Evolutionary conservation across 2,113 vertebrate species (phyloP).

Genomic region (Gila orcuttii): DNA sequence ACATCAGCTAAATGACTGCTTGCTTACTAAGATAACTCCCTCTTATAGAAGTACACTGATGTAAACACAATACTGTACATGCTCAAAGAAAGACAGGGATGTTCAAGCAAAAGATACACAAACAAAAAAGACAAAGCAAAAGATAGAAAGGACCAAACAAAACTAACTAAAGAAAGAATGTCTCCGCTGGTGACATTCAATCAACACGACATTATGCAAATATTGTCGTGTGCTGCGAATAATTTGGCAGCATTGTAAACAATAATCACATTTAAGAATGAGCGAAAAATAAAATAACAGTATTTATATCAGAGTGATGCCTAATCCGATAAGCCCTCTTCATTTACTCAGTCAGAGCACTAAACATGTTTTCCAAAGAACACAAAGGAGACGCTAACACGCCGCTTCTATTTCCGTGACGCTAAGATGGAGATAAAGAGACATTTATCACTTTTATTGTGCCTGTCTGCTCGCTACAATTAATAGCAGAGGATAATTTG

Average conservation of each 20-base stretch:
- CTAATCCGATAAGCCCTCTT: slow-evolving; percentile 76
- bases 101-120: not conserved
- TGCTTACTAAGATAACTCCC: not conserved
- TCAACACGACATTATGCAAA: slow-evolving; percentile 52
- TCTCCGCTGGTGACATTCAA: slow-evolving; percentile 34
- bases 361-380: slow-evolving; percentile 54
- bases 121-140: not conserved
- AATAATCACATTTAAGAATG: slow-evolving; percentile 74
- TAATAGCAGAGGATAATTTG: slow-evolving; percentile 76
- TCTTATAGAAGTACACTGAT: not conserved
- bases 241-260: slow-evolving; percentile 65
- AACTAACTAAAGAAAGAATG: slow-evolving; percentile 5
- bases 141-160: not conserved
- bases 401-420: slow-evolving; percentile 53
- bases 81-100: not conserved
- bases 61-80: not conserved
- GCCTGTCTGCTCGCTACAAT: slow-evolving; percentile 73
- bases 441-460: slow-evolving; percentile 67
- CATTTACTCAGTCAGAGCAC: slow-evolving; percentile 68
- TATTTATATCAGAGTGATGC: slow-evolving; percentile 74
- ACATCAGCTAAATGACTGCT: not conserved
- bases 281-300: slow-evolving; percentile 72
- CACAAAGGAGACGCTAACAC: slow-evolving; percentile 51
- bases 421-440: slow-evolving; percentile 56
- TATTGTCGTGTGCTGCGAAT: slow-evolving; percentile 33